Evolutionary conservation across 2,113 vertebrate genomes (phyloP), one percentile per base, ranked within the genome.

Genomic region (Tretioscincus oriximinensis): DNA sequence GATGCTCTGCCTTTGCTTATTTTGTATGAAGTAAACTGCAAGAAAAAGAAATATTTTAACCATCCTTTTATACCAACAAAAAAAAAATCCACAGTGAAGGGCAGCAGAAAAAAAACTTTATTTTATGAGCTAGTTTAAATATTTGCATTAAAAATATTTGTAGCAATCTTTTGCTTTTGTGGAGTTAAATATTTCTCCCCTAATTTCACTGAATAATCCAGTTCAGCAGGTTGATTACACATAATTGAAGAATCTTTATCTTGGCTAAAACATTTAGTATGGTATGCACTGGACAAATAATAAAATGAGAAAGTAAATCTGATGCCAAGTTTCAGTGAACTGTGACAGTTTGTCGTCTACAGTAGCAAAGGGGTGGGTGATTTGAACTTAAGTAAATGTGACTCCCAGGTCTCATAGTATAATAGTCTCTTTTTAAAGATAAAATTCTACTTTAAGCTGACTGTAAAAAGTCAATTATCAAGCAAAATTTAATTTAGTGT

Each of bases 321-420:
- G 77, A 89, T 84, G 83, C 80, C 83, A 91, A 87, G 73, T 74
- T 73, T 87, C 87, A 87, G 88, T 88, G 82, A 16, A 80, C 85
- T 89, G 85, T 89, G 89, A 91, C 90, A 88, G 89, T 89, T 90
- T 91, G 67, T 78, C 87, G 77, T 92, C 86, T 89, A 78, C 87
- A 83, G 87, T 90, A 89, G 22, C 16, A 87, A 76, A 88, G 45
- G 31, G 69, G 47, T 20, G 81, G 41, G 81, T 87, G 83, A 89
- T 85, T 83, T 78, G 70, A 87, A 85, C 26, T 11, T 24, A 70
- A 77, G 9, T 67, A 66, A 16, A 69, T 26, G 78, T 82, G 90
- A 29, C 51, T 71, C 58, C 84, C 47, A 75, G 77, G 76, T 84
- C 76, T 73, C 82, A 86, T 60, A 66, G 60, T 88, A 87, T 85